Percentiles rank a stretch among this genome's conserved stretches.
Conservation (phyloP, 2,113 vertebrate genomes). For the Oreocharis arfaki region DNA sequence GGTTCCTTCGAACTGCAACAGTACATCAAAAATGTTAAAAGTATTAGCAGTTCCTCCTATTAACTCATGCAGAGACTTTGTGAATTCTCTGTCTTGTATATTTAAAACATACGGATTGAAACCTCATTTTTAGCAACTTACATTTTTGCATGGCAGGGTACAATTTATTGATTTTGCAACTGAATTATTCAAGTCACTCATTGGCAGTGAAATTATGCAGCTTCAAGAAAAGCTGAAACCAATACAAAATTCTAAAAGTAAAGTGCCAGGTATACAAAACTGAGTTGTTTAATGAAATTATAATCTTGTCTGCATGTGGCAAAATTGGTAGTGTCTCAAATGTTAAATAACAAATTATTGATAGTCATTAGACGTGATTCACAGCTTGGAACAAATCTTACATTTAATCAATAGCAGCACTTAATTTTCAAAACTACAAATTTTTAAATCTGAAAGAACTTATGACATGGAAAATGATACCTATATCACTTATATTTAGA, state of each 20-base stretch:
- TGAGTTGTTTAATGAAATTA: constrained; percentile 9
- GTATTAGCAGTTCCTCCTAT: background rate
- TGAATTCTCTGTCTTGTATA: background rate
- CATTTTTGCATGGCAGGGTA: background rate
- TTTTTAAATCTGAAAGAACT: background rate
- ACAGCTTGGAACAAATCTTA: background rate
- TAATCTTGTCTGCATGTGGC: background rate
- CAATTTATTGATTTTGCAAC: constrained; percentile 24
- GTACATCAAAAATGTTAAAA: background rate
- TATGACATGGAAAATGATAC: background rate
- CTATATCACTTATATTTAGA: background rate
- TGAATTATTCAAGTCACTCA: constrained; percentile 44
- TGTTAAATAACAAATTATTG: constrained; percentile 16
- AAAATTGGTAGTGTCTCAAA: constrained; percentile 13
- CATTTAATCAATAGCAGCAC: background rate
- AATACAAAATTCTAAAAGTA: constrained; percentile 11
- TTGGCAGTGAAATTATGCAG: background rate
- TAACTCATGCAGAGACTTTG: background rate
- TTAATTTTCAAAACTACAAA: constrained; percentile 5
- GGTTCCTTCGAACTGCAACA: background rate
- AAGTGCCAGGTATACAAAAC: background rate
- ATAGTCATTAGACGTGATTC: background rate
- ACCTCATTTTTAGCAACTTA: background rate
- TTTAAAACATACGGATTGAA: background rate
- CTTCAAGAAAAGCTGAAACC: background rate